Evolutionary conservation across 2,888 invertebrate species (phyloP), one percentile per base, ranked within the genome.

Genomic region (Empis livida): DNA sequence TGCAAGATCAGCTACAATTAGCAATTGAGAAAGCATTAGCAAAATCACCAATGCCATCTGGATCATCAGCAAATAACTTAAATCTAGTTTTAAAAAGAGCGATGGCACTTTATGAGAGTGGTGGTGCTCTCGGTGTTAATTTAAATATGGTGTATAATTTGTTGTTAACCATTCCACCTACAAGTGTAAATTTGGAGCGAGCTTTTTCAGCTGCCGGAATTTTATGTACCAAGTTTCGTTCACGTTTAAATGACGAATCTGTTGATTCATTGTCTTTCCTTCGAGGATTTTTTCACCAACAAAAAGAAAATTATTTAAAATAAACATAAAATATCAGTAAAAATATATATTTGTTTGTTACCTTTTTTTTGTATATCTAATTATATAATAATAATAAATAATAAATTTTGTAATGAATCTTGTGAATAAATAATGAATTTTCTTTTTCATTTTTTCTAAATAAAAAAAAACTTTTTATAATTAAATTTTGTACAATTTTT

Each of bases 81-180:
- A 39, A 39, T 39, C 39, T 39, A 17, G 39, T 39, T 39, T 39
- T 39, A 39, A 39, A 39, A 39, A 39, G 39, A 39, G 39, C 17
- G 39, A 39, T 39, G 39, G 39, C 39, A 39, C 39, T 39, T 17
- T 39, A 39, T 39, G 39, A 39, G 20, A 39, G 39, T 39, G 39
- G 39, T 13, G 20, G 39, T 39, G 39, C 39, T 39, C 17, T 39
- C 39, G 39, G 39, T 39, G 17, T 39, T 39, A 39, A 39, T 17
- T 39, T 38, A 38, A 38, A 38, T 38, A 39, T 39, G 39, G 17
- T 39, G 39, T 39, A 39, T 39, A 39, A 39, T 39, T 16, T 39
- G 17, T 39, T 17, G 39, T 39, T 39, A 20, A 39, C 39, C 17
- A 39, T 39, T 39, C 17, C 39, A 39, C 39, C 39, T 39, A 39